Conservation (phyloP, 2,888 invertebrate genomes). For the Ophioninae sp. region DNA sequence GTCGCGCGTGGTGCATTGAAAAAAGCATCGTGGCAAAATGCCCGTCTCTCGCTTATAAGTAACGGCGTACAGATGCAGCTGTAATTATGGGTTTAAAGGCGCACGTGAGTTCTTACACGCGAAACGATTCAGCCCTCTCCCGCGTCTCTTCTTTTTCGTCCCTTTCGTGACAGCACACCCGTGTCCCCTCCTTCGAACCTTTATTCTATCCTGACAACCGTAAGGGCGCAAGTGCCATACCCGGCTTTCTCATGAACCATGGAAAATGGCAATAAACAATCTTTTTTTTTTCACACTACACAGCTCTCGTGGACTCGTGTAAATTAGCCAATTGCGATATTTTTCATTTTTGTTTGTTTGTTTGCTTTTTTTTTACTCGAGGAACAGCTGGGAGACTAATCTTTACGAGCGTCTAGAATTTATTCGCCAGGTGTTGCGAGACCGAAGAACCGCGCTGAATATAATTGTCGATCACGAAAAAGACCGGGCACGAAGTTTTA, state of each 20-base stretch:
- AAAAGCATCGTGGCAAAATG: constrained; percentile 29
- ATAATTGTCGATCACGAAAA: not conserved
- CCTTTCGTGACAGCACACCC: constrained; percentile 35
- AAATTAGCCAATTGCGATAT: not conserved
- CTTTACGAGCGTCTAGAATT: constrained; percentile 1
- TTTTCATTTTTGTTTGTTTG: not conserved
- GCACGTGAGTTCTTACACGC: constrained; percentile 25
- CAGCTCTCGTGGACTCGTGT: not conserved
- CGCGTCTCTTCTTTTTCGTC: constrained; percentile 12
- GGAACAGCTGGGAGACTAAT: not conserved
- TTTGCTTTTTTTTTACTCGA: not conserved
- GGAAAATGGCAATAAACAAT: not conserved
- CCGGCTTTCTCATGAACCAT: not conserved
- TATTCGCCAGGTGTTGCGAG: constrained; percentile 19
- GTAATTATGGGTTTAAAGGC: constrained; percentile 57
- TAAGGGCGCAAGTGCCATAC: constrained; percentile 7
- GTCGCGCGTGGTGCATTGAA: constrained; percentile 23
- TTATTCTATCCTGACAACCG: not conserved
- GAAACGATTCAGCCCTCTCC: constrained; percentile 26
- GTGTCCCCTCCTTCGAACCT: constrained; percentile 2
- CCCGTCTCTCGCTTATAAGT: constrained; percentile 36
- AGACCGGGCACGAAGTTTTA: not conserved
- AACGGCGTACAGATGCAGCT: constrained; percentile 54
- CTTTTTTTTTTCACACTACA: not conserved
- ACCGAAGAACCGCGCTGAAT: not conserved